Evolutionary conservation across 2,888 invertebrate species (phyloP), one percentile per base, ranked within the genome.

Genomic region (Scaptomyza reducta): DNA sequence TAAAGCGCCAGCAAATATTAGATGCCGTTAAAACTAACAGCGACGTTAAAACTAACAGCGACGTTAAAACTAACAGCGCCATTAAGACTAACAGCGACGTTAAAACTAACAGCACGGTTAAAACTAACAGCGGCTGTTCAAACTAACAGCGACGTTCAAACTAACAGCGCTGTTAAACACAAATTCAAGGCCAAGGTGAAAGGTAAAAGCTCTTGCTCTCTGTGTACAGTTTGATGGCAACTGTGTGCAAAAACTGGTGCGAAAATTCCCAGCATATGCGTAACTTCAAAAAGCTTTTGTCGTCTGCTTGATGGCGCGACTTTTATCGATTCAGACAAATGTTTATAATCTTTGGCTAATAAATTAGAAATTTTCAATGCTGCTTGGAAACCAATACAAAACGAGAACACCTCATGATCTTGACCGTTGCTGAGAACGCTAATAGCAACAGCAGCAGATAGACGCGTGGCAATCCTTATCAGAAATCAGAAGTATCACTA

Each of bases 391-490:
- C 60, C 18, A 58, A 41, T 53, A 38, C 14, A 41, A 59, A 58
- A 57, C 41, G 31, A 40, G 35, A 75, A 57, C 79, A 82, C 72
- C 83, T 68, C 68, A 63, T 70, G 67, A 77, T 73, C 62, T 66
- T 70, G 59, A 69, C 38, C 56, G 58, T 4, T 9, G 29, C 11
- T 41, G 33, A 38, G 63, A 31, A 27, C 38, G 22, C 22, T 42
- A 59, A 42, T 67, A 59, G 54, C 74, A 69, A 63, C 70, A 63
- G 42, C 70, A 71, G 56, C 74, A 69, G 60, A 64, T 71, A 71
- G 73, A 76, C 76, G 85, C 88, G 88, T 82, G 82, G 79, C 79
- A 18, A 44, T 31, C 47, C 77, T 87, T 87, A 82, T 82, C 82
- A 81, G 4, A 63, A 70, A 74, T 68, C 72, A 73, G 44, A 62